Evolutionary conservation across 2,797 vertebrate species (phyloP).

Genomic region (Enteromius trimaculatus): DNA sequence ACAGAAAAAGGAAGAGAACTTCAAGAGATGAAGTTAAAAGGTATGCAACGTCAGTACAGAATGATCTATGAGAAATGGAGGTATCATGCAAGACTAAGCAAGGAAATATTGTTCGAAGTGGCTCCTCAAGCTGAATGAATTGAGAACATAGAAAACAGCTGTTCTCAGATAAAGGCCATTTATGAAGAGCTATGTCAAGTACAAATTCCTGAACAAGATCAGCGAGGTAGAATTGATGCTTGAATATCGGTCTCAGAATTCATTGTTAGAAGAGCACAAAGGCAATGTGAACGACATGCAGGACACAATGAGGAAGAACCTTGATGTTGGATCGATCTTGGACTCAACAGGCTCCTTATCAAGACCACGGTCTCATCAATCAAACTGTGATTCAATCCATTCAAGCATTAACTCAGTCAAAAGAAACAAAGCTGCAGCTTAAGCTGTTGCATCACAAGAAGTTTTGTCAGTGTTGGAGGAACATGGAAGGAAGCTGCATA

Average conservation of each 20-base stretch:
- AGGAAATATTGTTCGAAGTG: not conserved
- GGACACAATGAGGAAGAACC: slow-evolving; percentile 39
- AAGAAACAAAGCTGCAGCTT: slow-evolving; percentile 16
- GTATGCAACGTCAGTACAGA: not conserved
- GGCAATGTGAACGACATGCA: slow-evolving; percentile 5
- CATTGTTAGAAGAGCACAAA: slow-evolving; percentile 39
- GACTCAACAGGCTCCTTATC: slow-evolving; percentile 36
- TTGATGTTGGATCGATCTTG: slow-evolving; percentile 46
- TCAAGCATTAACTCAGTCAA: slow-evolving; percentile 17
- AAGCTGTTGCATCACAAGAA: slow-evolving; percentile 36
- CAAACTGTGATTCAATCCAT: not conserved
- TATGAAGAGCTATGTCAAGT: slow-evolving; percentile 47
- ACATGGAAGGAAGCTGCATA: not conserved
- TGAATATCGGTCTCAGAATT: slow-evolving; percentile 42
- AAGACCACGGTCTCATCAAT: slow-evolving; percentile 28
- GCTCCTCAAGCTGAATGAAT: slow-evolving; percentile 41
- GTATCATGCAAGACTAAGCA: not conserved
- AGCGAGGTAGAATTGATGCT: slow-evolving; percentile 27
- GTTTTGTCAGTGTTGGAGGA: slow-evolving; percentile 21
- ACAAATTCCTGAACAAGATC: slow-evolving; percentile 46
- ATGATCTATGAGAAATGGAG: not conserved
- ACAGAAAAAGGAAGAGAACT: not conserved
- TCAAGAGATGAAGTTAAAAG: not conserved
- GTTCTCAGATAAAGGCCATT: slow-evolving; percentile 16
- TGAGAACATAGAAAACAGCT: slow-evolving; percentile 20